These are phyloP conservation scores for Ditula angustiorana DNA, from an alignment of 2,888 invertebrate species.

Conservation along the genomic window DNA sequence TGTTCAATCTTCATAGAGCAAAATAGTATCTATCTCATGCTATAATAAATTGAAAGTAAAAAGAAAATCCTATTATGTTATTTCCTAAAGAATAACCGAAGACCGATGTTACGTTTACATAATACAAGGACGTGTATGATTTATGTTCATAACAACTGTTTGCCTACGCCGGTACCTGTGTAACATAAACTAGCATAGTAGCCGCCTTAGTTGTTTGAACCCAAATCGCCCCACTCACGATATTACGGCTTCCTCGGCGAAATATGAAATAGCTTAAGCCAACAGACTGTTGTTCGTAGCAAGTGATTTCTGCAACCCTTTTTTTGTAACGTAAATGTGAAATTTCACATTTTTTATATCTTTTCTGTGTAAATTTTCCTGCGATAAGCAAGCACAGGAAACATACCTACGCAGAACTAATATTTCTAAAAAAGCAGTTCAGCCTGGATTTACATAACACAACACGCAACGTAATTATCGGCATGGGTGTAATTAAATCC, in stretches of 20 bases:
- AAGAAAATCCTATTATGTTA: neutral
- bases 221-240: constrained; percentile 20
- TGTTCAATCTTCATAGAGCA: too few relatives aligned
- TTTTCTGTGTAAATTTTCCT: neutral
- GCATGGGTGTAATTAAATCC: constrained; percentile 33
- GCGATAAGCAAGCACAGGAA: neutral
- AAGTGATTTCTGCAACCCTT: constrained; percentile 11
- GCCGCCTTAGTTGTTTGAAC: constrained; percentile 26
- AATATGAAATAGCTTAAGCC: constrained; percentile 24
- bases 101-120: neutral
- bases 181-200: constrained; percentile 6
- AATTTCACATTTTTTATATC: neutral
- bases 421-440: constrained; percentile 10
- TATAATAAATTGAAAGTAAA: neutral
- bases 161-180: constrained; percentile 3
- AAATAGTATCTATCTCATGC: too few relatives aligned
- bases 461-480: constrained; percentile 37
- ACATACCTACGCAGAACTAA: constrained; percentile 15
- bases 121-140: neutral
- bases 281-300: constrained; percentile 13
- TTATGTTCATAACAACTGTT: constrained; percentile 6
- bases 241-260: constrained; percentile 32
- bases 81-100: neutral
- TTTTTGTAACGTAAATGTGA: neutral
- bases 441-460: constrained; percentile 27